A percentile compares a stretch with the other conserved stretches of the same genome.
Conservation (phyloP, 2,888 invertebrate species). For the Dyspetes luteomarginatus region DNA sequence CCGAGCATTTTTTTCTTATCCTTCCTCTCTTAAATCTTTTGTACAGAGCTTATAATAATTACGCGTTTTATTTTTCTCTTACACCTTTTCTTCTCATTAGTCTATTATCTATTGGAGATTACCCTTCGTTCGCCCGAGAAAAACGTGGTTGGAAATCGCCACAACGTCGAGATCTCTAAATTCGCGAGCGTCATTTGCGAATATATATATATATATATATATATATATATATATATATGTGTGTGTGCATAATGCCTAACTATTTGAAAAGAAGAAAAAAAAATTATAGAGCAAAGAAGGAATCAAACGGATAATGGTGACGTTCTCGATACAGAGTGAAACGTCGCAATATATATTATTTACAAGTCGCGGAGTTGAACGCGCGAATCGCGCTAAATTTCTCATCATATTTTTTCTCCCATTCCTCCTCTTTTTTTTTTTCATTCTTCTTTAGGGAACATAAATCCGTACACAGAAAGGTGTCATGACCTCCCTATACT, state of each 20-base stretch:
- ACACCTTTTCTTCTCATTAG: slow-evolving; percentile 39
- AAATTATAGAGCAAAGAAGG: slow-evolving; percentile 18
- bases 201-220: slow-evolving; percentile 30
- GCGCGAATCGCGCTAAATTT: slow-evolving; percentile 32
- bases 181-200: slow-evolving; percentile 47
- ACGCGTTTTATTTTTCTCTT: slow-evolving; percentile 59
- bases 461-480: slow-evolving; percentile 71
- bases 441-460: slow-evolving; percentile 63
- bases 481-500: slow-evolving; percentile 69
- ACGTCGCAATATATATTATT: slow-evolving; percentile 58
- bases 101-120: slow-evolving; percentile 60
- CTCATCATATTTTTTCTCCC: slow-evolving; percentile 24
- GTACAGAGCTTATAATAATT: slow-evolving; percentile 71
- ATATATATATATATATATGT: slow-evolving; percentile 1
- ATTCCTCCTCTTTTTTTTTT: slow-evolving; percentile 20
- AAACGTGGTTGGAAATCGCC: slow-evolving; percentile 59
- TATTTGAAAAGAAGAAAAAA: slow-evolving; percentile 30
- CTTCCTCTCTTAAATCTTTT: slow-evolving; percentile 64
- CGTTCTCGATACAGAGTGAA: slow-evolving; percentile 49
- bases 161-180: slow-evolving; percentile 58
- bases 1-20: slow-evolving; percentile 40
- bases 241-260: slow-evolving; percentile 36
- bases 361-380: slow-evolving; percentile 64
- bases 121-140: slow-evolving; percentile 66
- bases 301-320: slow-evolving; percentile 41